phyloP scores from a whole-genome alignment of 1,140 invertebrate genomes.

The Eufriesea mexicana region DNA sequence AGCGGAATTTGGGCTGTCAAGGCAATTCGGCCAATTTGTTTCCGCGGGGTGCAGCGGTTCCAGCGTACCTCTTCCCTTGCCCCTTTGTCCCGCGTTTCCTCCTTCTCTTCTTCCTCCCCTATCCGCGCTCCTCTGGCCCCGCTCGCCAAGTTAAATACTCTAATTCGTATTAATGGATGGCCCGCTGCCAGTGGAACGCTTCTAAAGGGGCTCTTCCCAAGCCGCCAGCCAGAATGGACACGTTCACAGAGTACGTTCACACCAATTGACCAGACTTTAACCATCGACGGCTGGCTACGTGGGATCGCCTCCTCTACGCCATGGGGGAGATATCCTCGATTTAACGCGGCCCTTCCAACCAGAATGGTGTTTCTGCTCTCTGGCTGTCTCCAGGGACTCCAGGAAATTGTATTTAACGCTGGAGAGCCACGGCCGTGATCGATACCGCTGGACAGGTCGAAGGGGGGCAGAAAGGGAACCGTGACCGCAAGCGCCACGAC shows the following conservation, averaged over 20 bases:
- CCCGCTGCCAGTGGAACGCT: conserved; percentile 71
- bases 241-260: conserved; percentile 45
- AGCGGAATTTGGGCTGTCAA: not conserved
- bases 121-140: conserved; percentile 40
- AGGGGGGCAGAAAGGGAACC: not conserved
- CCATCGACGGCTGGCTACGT: conserved; percentile 20
- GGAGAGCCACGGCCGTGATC: not conserved
- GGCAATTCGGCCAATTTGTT: conserved; percentile 44
- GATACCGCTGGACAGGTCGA: not conserved
- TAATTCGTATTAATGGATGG: conserved; percentile 79
- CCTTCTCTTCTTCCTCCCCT: not conserved
- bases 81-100: conserved; percentile 6
- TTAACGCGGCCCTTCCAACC: conserved; percentile 15
- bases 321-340: conserved; percentile 20
- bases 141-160: conserved; percentile 74
- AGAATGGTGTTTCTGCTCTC: not conserved
- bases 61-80: conserved; percentile 14
- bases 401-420: conserved; percentile 38
- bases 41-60: conserved; percentile 13
- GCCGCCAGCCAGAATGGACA: conserved; percentile 39
- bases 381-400: not conserved
- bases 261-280: conserved; percentile 44
- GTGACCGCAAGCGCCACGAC: not conserved
- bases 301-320: not conserved
- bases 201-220: conserved; percentile 64